These are phyloP conservation scores for Paracyclopina nana DNA, from an alignment of 1,140 invertebrate species.

Conservation along the genomic window DNA sequence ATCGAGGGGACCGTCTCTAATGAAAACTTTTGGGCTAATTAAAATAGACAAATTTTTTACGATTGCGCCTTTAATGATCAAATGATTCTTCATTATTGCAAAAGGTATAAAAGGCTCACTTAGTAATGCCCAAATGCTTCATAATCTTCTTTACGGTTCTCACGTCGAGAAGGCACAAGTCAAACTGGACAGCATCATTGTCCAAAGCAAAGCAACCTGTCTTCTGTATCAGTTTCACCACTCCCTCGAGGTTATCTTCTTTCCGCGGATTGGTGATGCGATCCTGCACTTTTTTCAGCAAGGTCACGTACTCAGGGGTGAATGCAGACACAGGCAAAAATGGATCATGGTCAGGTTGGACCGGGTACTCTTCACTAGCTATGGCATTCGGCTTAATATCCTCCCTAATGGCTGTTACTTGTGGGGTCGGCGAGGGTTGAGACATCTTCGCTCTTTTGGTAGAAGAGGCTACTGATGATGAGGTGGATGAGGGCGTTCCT, in stretches of 20 bases:
- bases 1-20: no score
- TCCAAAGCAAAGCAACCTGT: constrained; percentile 4
- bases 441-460: no score
- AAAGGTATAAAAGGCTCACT: no score
- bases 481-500: no score
- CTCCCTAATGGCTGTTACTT: no score
- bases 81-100: no score
- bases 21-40: no score
- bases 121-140: constrained; percentile 1
- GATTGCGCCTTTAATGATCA: no score
- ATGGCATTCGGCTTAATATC: no score
- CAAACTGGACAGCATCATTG: not conserved
- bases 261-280: constrained; percentile 1
- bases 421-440: no score
- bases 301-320: not conserved
- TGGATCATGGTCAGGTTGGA: constrained; percentile 1
- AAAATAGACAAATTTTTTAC: no score
- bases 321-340: not conserved
- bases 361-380: constrained; percentile 2
- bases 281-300: constrained; percentile 1
- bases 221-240: constrained; percentile 1
- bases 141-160: constrained; percentile 7
- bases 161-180: constrained; percentile 7
- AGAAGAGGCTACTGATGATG: no score
- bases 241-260: not conserved